These are phyloP conservation scores for Smittia aterrima DNA, from an alignment of 2,888 invertebrate species.

Conservation along the genomic window DNA sequence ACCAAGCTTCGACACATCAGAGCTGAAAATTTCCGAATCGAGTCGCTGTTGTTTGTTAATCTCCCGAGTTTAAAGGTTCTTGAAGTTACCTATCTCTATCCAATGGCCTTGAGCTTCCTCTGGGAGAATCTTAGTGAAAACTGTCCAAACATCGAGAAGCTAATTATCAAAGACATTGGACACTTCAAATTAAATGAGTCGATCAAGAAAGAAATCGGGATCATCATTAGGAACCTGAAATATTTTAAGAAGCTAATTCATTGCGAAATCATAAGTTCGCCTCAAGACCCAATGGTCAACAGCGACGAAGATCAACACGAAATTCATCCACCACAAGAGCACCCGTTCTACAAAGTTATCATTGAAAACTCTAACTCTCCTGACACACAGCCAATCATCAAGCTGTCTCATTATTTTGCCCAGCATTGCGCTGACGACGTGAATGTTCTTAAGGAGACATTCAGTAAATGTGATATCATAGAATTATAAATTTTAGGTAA, in stretches of 20 bases:
- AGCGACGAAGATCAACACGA: neutral
- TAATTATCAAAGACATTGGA: conserved; percentile 33
- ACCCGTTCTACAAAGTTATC: conserved; percentile 26
- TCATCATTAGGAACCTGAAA: conserved; percentile 2
- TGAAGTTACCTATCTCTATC: conserved; percentile 17
- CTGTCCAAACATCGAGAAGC: conserved; percentile 26
- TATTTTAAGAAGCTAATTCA: neutral
- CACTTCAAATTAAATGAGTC: conserved; percentile 24
- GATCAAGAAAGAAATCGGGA: conserved; percentile 1
- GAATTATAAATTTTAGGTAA: neutral
- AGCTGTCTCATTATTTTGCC: conserved; percentile 2
- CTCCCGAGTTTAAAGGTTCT: conserved; percentile 1
- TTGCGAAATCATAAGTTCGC: conserved; percentile 3
- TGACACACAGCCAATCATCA: neutral
- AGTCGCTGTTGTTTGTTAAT: conserved; percentile 24
- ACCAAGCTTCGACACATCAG: neutral
- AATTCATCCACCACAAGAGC: neutral
- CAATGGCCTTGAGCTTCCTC: conserved; percentile 14
- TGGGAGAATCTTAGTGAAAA: conserved; percentile 21
- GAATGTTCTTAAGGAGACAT: neutral
- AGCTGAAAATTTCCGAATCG: conserved; percentile 20
- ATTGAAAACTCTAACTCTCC: neutral
- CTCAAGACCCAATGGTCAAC: conserved; percentile 14
- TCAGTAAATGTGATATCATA: conserved; percentile 29
- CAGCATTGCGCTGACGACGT: conserved; percentile 17